phyloP scores from a whole-genome alignment of 2,797 vertebrate genomes.

The Eidolon dupreanum region DNA sequence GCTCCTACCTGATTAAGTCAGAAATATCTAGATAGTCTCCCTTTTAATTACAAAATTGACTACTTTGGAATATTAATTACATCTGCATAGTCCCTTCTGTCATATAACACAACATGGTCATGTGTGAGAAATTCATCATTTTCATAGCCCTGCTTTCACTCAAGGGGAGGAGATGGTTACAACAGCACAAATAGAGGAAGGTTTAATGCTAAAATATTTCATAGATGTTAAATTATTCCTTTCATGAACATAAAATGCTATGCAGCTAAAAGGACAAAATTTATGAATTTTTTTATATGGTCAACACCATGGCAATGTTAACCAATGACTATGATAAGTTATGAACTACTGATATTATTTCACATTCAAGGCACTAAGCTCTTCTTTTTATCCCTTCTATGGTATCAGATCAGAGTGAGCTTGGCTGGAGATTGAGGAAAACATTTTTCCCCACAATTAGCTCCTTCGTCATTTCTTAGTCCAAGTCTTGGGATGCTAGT shows the following conservation, averaged over 20 bases:
- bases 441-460: neutral
- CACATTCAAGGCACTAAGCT: neutral
- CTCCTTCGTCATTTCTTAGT: neutral
- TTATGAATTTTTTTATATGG: neutral
- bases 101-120: neutral
- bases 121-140: neutral
- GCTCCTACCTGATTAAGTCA: neutral
- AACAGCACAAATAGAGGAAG: neutral
- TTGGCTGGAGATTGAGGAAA: neutral
- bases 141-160: neutral
- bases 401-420: neutral
- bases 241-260: neutral
- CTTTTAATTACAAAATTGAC: slow-evolving; percentile 8
- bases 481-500: neutral
- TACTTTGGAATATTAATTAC: neutral
- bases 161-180: neutral
- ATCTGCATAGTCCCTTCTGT: neutral
- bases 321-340: neutral
- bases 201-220: neutral
- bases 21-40: neutral
- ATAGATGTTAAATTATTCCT: neutral
- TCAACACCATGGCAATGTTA: neutral
- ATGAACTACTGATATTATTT: neutral
- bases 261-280: neutral
- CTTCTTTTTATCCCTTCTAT: neutral